A percentile compares a stretch with the other conserved stretches of the same genome.
Evolutionary conservation across 1,140 invertebrate genomes (phyloP).

Genomic region (Pararge aegeria): DNA sequence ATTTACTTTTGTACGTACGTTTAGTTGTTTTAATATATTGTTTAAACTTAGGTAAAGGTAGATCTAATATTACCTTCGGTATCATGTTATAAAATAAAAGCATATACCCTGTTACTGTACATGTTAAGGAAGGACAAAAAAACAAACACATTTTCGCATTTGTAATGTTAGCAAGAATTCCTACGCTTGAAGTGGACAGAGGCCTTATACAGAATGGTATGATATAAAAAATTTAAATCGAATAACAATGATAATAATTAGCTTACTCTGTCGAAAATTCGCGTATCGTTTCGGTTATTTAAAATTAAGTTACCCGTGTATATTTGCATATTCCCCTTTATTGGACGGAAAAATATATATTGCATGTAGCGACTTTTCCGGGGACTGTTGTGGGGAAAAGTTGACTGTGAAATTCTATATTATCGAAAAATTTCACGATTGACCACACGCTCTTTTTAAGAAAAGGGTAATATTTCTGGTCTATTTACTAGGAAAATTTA

Average conservation of each 20-base stretch:
- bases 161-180: no score
- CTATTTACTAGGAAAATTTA: no score
- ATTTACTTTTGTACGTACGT: no score
- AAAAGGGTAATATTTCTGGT: no score
- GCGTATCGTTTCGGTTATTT: constrained; percentile 20
- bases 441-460: no score
- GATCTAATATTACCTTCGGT: no score
- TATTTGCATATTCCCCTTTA: constrained; percentile 24
- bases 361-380: constrained; percentile 13
- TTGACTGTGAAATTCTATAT: neutral
- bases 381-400: neutral
- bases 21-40: no score
- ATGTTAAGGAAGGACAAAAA: neutral
- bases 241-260: constrained; percentile 12
- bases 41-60: no score
- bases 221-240: constrained; percentile 8
- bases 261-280: constrained; percentile 19
- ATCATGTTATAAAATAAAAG: no score
- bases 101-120: no score
- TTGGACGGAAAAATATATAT: constrained; percentile 25
- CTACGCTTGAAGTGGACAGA: neutral
- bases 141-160: no score
- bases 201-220: constrained; percentile 5
- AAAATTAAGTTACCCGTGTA: constrained; percentile 15
- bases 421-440: no score